A percentile compares a stretch with the other conserved stretches of the same genome.
Conservation (phyloP, 2,888 invertebrate species). For the Andrena trimmerana region DNA sequence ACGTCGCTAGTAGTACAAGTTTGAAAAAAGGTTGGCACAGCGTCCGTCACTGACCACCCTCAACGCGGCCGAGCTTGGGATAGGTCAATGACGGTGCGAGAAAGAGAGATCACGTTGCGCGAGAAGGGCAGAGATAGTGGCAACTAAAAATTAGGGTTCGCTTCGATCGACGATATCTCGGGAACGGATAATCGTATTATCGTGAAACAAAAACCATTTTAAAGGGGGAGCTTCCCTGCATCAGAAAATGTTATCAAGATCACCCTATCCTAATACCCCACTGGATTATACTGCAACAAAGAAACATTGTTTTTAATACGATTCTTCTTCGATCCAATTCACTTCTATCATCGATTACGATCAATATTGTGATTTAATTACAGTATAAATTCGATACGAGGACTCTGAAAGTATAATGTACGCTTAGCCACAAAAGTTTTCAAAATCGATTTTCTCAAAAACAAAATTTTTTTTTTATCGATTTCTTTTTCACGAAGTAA, state of each 20-base stretch:
- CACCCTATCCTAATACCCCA: not conserved
- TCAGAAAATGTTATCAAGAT: not conserved
- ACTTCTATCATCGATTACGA: too few relatives aligned
- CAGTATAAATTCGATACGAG: too few relatives aligned
- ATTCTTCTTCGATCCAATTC: too few relatives aligned
- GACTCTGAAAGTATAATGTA: too few relatives aligned
- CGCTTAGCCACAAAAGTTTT: too few relatives aligned
- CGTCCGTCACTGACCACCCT: not conserved
- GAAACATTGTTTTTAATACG: too few relatives aligned
- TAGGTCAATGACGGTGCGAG: not conserved
- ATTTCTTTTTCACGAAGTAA: too few relatives aligned
- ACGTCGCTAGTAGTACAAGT: not conserved
- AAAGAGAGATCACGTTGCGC: not conserved
- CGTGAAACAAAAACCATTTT: not conserved
- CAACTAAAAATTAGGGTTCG: not conserved
- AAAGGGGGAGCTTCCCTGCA: not conserved
- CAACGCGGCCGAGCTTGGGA: not conserved
- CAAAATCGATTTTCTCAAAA: too few relatives aligned
- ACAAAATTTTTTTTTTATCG: too few relatives aligned
- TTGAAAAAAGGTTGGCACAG: not conserved
- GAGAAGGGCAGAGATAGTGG: not conserved
- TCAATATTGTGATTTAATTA: too few relatives aligned
- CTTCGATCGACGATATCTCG: slow-evolving; percentile 7
- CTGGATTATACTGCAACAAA: not conserved
- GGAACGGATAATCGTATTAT: not conserved